phyloP scores from a whole-genome alignment of 2,888 invertebrate genomes.

The Sarcophaga variegata region DNA sequence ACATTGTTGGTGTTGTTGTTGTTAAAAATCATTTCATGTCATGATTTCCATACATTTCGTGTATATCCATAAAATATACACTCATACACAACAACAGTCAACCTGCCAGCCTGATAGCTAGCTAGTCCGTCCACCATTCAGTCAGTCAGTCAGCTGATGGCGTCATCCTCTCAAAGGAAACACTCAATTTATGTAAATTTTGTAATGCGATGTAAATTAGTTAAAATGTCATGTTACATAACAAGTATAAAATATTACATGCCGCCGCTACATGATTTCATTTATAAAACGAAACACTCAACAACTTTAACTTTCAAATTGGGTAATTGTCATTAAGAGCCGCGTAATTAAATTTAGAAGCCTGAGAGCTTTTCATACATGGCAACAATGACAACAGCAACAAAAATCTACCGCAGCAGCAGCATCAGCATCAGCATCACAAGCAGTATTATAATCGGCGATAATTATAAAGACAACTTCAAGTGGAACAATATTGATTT shows the following conservation, averaged over 20 bases:
- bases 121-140: no score
- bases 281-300: constrained; percentile 11
- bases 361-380: neutral
- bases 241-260: neutral
- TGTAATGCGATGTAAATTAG: constrained; percentile 78
- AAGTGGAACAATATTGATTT: neutral
- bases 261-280: neutral
- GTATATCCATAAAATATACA: constrained; percentile 68
- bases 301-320: constrained; percentile 65
- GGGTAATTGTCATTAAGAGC: constrained; percentile 61
- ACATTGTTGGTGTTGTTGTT: constrained; percentile 30
- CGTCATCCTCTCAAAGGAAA: constrained; percentile 74
- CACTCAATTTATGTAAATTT: constrained; percentile 78
- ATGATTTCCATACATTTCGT: constrained; percentile 43
- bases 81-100: no score
- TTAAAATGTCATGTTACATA: constrained; percentile 71
- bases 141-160: no score
- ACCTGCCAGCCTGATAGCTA: no score
- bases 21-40: constrained; percentile 66
- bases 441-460: neutral
- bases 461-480: neutral
- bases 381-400: neutral
- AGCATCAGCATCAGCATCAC: no score
- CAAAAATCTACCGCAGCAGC: neutral
- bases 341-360: constrained; percentile 59